Conservation (phyloP, 2,888 invertebrate genomes). For the Tachina fera region DNA sequence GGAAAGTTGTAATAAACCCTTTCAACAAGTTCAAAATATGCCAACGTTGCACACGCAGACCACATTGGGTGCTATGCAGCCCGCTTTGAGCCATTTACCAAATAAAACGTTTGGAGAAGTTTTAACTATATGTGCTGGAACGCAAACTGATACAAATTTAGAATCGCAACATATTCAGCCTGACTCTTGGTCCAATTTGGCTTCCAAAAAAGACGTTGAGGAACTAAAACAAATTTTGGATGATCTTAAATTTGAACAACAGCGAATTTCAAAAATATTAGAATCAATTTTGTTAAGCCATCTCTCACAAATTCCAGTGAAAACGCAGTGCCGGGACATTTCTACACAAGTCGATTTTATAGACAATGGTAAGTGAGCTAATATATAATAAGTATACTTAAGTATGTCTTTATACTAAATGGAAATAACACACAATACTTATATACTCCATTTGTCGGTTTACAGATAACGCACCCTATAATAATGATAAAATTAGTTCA, state of each 20-base stretch:
- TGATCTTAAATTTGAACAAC: conserved; percentile 77
- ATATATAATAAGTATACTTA: background rate
- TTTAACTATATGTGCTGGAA: conserved; percentile 79
- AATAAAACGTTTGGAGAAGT: conserved; percentile 65
- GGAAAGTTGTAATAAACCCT: conserved; percentile 49
- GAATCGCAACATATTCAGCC: conserved; percentile 8
- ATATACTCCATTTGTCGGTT: background rate
- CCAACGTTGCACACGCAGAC: background rate
- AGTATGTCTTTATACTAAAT: background rate
- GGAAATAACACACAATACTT: background rate
- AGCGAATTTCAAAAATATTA: conserved; percentile 74
- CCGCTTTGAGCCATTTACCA: background rate
- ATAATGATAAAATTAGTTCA: background rate
- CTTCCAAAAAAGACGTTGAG: conserved; percentile 76
- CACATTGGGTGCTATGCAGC: background rate
- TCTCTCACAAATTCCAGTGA: background rate
- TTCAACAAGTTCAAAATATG: conserved; percentile 43
- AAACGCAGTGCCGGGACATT: conserved; percentile 38
- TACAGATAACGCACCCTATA: conserved; percentile 24
- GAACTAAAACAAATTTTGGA: conserved; percentile 73
- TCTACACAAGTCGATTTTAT: conserved; percentile 28
- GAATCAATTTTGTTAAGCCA: conserved; percentile 69
- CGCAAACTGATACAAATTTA: conserved; percentile 77
- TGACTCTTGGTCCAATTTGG: conserved; percentile 68
- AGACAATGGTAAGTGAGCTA: conserved; percentile 34